Base-by-base conservation (phyloP, 2,797 vertebrate species). In the Amniataba percoides region DNA sequence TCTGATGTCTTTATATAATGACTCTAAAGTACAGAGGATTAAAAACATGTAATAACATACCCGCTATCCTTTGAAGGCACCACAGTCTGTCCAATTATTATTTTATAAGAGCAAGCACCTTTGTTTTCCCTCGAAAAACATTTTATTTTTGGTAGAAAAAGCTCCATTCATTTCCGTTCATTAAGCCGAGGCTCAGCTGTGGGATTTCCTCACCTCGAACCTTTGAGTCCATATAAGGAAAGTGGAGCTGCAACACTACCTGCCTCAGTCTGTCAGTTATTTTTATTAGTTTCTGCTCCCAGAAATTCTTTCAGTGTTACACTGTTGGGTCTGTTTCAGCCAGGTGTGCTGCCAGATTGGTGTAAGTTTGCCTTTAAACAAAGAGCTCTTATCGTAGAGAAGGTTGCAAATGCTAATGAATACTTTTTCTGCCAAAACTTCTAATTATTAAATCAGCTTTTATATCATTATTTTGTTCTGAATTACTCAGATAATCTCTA, bases 251-350 rank as follows among this genome's bases (percentile, higher is more conserved):
- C 34, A 18, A 34, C 36, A 23, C 53, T 34, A 67, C 62, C 55
- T 53, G 63, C 36, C 19, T 19, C 19, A 52, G 7, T 31, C 62
- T 66, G 62, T 34, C 19, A 42, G 48, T 18, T 14, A 13, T 34
- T 19, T 25, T 76, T 55, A 55, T 27, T 16, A n/a, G 21, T 58
- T 51, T 52, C 36, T 59, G n/a, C 39, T 61, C 3, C 40, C 13
- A 42, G 49, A 71, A 59, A 78, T 65, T 65, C 39, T 46, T 78
- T 52, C 15, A 31, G 13, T 14, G 34, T 63, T 27, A 70, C 34
- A 70, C 14, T 11, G 1, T 23, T 13, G 6, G 11, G n/a, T 12
- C 14, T 42, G 18, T 68, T 61, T 25, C 68, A 36, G 18, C 23
- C 14, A 34, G 49, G 49, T 77, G 58, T 34, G 39, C 6, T 31